Percentiles rank a stretch among this genome's conserved stretches.
These are phyloP conservation scores for Ypsolopha sequella DNA, from an alignment of 2,888 invertebrate species.

Conservation along the genomic window DNA sequence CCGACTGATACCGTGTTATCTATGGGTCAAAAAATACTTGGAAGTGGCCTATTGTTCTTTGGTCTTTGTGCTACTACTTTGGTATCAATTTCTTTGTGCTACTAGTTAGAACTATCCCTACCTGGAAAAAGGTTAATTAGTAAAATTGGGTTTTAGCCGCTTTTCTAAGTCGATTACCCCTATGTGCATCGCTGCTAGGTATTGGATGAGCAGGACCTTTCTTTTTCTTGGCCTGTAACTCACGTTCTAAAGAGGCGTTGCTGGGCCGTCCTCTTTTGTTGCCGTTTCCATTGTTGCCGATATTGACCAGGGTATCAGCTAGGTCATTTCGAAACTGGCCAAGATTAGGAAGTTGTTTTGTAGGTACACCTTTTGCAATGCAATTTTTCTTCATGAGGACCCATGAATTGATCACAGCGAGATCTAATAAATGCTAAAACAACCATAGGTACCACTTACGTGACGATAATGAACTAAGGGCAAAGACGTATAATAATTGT, in stretches of 20 bases:
- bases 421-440: neutral
- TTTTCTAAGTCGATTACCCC: too few relatives aligned
- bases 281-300: neutral
- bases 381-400: neutral
- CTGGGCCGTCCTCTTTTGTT: neutral
- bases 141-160: too few relatives aligned
- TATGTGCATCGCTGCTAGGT: conserved; percentile 1
- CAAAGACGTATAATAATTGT: neutral
- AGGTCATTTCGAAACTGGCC: neutral
- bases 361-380: conserved; percentile 2
- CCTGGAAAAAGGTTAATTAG: too few relatives aligned
- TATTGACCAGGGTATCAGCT: neutral
- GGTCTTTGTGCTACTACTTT: too few relatives aligned
- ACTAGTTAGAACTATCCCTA: too few relatives aligned
- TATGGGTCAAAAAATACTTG: too few relatives aligned
- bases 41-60: too few relatives aligned
- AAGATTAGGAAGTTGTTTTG: conserved; percentile 3
- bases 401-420: conserved; percentile 1
- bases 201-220: conserved; percentile 1
- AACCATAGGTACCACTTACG: neutral
- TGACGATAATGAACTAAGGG: neutral
- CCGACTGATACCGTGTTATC: too few relatives aligned
- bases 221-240: neutral
- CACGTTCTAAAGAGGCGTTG: neutral
- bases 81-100: too few relatives aligned